A percentile compares a stretch with the other conserved stretches of the same genome.
Evolutionary conservation across 92 coral and sea anemone species (phyloP).

Genomic region (Porites rus): DNA sequence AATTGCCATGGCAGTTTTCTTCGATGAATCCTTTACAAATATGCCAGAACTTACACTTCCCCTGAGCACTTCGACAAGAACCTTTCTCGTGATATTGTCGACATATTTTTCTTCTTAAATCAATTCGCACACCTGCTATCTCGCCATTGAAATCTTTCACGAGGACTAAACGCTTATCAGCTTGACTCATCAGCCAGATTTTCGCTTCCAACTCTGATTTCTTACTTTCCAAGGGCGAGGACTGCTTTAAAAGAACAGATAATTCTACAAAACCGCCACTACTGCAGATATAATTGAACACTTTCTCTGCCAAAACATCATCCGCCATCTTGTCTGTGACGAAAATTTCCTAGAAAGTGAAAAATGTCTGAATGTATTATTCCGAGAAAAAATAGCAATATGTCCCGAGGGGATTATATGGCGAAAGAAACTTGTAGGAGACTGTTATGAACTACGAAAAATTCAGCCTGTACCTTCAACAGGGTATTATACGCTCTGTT

Average conservation of each 20-base stretch:
- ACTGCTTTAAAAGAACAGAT: constrained; percentile 14
- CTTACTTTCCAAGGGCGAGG: constrained; percentile 41
- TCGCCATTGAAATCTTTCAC: constrained; percentile 31
- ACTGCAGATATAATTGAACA: constrained; percentile 48
- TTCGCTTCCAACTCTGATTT: constrained; percentile 1
- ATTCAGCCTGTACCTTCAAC: no score
- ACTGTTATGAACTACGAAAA: no score
- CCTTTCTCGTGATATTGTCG: constrained; percentile 33
- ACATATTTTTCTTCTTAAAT: constrained; percentile 45
- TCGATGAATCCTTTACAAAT: constrained; percentile 61
- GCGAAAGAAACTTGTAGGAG: no score
- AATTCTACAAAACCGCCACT: constrained; percentile 36
- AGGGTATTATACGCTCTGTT: no score
- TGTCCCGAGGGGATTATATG: no score
- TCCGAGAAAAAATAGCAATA: no score
- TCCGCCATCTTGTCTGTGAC: neutral
- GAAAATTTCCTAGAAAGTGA: neutral
- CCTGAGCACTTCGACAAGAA: constrained; percentile 10
- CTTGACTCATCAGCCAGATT: constrained; percentile 20
- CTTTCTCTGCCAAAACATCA: constrained; percentile 21
- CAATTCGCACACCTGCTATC: constrained; percentile 20
- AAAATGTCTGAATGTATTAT: no score
- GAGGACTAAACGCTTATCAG: constrained; percentile 5
- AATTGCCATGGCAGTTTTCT: constrained; percentile 32
- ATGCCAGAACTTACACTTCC: constrained; percentile 40